Evolutionary conservation across 2,113 vertebrate genomes (phyloP).

Genomic region (Anser brachyrhynchus): DNA sequence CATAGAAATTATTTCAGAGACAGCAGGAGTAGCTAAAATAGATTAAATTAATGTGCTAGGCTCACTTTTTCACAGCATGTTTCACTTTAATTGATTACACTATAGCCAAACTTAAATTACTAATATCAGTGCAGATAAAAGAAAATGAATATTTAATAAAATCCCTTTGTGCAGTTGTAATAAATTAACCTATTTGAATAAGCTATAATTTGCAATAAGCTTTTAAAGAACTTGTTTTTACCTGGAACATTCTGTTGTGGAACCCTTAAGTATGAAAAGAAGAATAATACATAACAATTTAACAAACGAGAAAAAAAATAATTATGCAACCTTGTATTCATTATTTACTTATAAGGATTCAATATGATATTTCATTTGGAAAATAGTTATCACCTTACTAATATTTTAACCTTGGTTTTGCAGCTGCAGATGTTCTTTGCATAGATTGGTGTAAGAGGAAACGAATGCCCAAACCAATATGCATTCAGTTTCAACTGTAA

Average conservation of each 20-base stretch:
- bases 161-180: conserved; percentile 42
- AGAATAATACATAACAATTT: not conserved
- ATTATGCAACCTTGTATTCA: not conserved
- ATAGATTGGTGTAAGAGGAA: not conserved
- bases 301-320: not conserved
- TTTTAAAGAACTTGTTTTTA: conserved; percentile 40
- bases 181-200: conserved; percentile 70
- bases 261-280: conserved; percentile 2
- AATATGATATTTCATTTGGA: conserved; percentile 1
- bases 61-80: conserved; percentile 74
- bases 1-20: conserved; percentile 77
- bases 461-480: not conserved
- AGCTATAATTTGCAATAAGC: conserved; percentile 57
- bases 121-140: conserved; percentile 72
- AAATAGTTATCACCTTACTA: not conserved
- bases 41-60: conserved; percentile 77
- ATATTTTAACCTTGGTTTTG: not conserved
- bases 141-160: conserved; percentile 81
- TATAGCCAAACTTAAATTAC: conserved; percentile 77
- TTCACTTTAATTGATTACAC: conserved; percentile 80
- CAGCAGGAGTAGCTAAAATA: conserved; percentile 78
- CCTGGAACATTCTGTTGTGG: not conserved
- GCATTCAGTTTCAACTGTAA: not conserved
- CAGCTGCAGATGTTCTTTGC: not conserved
- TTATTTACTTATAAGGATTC: conserved; percentile 14